phyloP scores from a whole-genome alignment of 2,113 vertebrate genomes.

The Trogon surrucura region DNA sequence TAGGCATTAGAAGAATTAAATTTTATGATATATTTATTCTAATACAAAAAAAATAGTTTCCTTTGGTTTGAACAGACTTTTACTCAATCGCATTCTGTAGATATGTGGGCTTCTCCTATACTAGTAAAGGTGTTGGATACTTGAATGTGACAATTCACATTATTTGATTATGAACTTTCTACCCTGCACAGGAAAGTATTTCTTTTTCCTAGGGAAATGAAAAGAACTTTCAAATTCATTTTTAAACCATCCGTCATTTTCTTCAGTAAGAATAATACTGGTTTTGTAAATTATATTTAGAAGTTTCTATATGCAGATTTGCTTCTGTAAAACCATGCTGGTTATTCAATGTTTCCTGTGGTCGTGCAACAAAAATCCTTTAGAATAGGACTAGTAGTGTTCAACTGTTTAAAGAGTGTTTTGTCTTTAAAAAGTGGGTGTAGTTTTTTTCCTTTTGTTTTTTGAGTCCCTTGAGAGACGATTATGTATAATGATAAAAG shows the following conservation, averaged over 20 bases:
- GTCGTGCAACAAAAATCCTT: neutral
- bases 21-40: neutral
- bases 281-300: rapidly evolving
- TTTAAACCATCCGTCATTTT: neutral
- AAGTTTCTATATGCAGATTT: neutral
- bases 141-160: neutral
- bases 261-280: neutral
- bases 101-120: neutral
- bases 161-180: neutral
- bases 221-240: neutral
- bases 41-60: neutral
- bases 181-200: neutral
- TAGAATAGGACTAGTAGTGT: neutral
- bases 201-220: neutral
- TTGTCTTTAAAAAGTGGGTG: neutral
- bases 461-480: neutral
- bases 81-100: neutral
- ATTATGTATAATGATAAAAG: neutral
- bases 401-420: neutral
- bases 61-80: neutral
- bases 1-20: neutral
- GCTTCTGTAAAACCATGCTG: neutral
- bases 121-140: neutral
- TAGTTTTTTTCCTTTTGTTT: neutral
- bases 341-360: neutral